phyloP scores from a whole-genome alignment of 2,888 invertebrate genomes.

The Folsomia manolachei region DNA sequence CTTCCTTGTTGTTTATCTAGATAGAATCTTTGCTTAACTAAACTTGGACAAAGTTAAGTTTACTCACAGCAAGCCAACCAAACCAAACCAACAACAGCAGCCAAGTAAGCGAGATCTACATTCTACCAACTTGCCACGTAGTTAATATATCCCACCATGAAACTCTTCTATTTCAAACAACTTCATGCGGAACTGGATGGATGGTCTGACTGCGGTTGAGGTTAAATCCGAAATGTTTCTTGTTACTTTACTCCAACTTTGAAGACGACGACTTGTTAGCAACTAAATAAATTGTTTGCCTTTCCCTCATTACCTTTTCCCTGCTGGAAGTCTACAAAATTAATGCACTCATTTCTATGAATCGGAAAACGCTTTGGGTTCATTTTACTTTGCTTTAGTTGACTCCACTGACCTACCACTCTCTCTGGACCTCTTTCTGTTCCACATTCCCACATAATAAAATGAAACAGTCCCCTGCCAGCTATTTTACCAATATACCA shows the following conservation, averaged over 20 bases:
- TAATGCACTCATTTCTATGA: conserved; percentile 38
- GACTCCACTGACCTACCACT: conserved; percentile 22
- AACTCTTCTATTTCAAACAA: neutral
- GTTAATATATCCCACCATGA: neutral
- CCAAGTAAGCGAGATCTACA: neutral
- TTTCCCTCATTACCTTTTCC: conserved; percentile 21
- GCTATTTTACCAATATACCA: too few species aligned
- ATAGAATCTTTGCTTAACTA: neutral
- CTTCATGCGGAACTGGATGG: neutral
- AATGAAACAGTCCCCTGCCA: neutral
- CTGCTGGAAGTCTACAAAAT: conserved; percentile 25
- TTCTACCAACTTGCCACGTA: neutral
- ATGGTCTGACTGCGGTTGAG: neutral
- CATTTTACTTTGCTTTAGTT: conserved; percentile 20
- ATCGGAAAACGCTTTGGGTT: conserved; percentile 36
- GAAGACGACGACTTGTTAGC: conserved; percentile 3
- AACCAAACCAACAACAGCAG: neutral
- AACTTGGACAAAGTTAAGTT: too few species aligned
- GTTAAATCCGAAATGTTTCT: too few species aligned
- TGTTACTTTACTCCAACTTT: neutral
- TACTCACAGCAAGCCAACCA: conserved; percentile 18
- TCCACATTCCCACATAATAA: neutral
- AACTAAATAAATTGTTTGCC: conserved; percentile 13
- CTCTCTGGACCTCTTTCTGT: neutral
- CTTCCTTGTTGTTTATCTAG: conserved; percentile 21